These are phyloP conservation scores for Triplophysa yarkandensis DNA, from an alignment of 2,797 vertebrate genomes.

Conservation along the genomic window DNA sequence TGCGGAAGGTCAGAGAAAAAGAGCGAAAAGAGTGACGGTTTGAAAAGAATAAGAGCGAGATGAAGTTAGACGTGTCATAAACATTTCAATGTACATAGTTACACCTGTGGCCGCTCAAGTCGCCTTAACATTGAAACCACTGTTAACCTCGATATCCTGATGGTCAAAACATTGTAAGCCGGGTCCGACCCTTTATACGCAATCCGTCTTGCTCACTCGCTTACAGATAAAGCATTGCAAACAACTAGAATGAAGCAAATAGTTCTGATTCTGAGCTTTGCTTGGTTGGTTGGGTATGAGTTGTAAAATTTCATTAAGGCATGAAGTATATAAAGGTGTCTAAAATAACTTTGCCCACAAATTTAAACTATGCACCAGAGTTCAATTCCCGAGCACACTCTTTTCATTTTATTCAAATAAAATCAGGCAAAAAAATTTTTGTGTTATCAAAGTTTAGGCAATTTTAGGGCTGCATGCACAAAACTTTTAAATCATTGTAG, in stretches of 20 bases:
- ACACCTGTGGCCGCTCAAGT: conserved; percentile 19
- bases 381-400: too few relatives aligned
- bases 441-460: too few relatives aligned
- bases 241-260: not conserved
- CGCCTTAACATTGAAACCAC: conserved; percentile 22
- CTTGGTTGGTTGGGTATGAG: not conserved
- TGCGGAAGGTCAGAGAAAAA: conserved; percentile 20
- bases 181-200: not conserved
- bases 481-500: too few relatives aligned
- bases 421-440: too few relatives aligned
- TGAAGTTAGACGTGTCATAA: conserved; percentile 8
- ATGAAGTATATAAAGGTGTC: too few relatives aligned
- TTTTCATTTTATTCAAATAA: too few relatives aligned
- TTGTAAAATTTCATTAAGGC: not conserved
- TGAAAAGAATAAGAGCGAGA: conserved; percentile 19
- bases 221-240: not conserved
- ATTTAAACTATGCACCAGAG: too few relatives aligned
- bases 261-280: not conserved
- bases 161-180: conserved; percentile 20
- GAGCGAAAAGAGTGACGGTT: not conserved
- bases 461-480: too few relatives aligned
- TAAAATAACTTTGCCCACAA: too few relatives aligned
- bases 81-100: conserved; percentile 26
- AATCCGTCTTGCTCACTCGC: not conserved
- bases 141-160: not conserved